These are phyloP conservation scores for Phragmatobia fuliginosa DNA, from an alignment of 2,888 invertebrate genomes.

Conservation along the genomic window DNA sequence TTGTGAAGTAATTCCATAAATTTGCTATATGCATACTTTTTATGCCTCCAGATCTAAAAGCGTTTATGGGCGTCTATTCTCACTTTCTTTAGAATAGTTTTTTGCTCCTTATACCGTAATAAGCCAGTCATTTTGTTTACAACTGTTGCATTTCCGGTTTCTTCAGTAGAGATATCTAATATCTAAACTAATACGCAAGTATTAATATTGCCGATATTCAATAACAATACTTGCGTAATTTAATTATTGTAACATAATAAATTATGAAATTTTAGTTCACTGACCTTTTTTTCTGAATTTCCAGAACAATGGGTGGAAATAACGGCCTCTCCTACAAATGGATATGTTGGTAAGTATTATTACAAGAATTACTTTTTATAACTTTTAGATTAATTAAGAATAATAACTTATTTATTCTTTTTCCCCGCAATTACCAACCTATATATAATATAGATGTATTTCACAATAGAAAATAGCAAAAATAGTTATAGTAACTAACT, in stretches of 20 bases:
- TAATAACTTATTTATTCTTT: no score
- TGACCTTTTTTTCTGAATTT: conserved; percentile 38
- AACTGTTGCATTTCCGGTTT: background rate
- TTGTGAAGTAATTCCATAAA: background rate
- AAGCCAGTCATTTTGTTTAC: no score
- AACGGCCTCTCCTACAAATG: conserved; percentile 58
- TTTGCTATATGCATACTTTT: background rate
- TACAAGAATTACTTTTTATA: background rate
- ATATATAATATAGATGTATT: no score
- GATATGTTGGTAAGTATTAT: conserved; percentile 75
- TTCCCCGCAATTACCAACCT: no score
- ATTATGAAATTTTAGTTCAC: background rate
- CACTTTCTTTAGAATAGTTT: no score
- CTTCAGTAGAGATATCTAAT: no score
- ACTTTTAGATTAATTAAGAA: no score
- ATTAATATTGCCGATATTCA: no score
- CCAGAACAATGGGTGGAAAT: conserved; percentile 79
- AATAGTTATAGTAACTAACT: no score
- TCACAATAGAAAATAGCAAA: no score
- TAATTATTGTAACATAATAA: background rate
- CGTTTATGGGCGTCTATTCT: background rate
- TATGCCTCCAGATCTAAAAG: background rate
- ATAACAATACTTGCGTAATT: background rate
- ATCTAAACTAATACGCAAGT: no score
- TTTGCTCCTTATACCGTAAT: no score